Base-by-base conservation (phyloP, 2,113 vertebrate genomes). In the Myotis yumanensis region DNA sequence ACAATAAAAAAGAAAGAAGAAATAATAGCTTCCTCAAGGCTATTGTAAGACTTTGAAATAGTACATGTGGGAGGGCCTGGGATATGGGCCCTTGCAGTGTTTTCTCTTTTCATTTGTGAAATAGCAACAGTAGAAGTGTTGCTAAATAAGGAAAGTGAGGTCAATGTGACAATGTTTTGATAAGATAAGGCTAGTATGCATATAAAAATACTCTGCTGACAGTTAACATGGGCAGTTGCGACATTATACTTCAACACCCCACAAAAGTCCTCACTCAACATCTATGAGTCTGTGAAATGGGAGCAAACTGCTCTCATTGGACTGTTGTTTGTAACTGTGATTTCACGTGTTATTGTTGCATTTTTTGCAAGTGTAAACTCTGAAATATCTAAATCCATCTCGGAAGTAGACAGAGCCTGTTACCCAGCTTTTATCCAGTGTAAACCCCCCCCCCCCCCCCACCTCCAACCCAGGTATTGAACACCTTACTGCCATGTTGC, bases 21-120 rank as follows among this genome's bases (percentile, higher is more conserved):
- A 54, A 54, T 0, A 7, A 54, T 7, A 57, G 20, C 16, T 48
- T 80, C 12, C 32, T 90, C 10, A 25, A 25, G 9, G 15, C 64
- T 64, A 37, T 7, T 62, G 2, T 37, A 89, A 81, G 64, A 46
- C 18, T 92, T 87, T 80, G 40, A 68, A 79, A 84, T 37, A 37
- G 12, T 6, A 6, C 12, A 30, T 40, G 6, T 7, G 73, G 40
- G n/a, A 91, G 18, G 15, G 40, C 10, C 11, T 91, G 68, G 48
- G 15, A 4, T 48, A 4, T 23, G 7, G 25, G 11, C 20, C 77
- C 10, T 48, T 3, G 28, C 0, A 28, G 32, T 23, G 15, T 3
- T 83, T 76, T 30, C 12, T 37, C 57, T 43, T 72, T 40, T 90
- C 68, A 57, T 80, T 76, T 79, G 43, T 54, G 66, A 79, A 89